Evolutionary conservation across 2,113 vertebrate species (phyloP).

Genomic region (Oxygymnocypris stewartii): DNA sequence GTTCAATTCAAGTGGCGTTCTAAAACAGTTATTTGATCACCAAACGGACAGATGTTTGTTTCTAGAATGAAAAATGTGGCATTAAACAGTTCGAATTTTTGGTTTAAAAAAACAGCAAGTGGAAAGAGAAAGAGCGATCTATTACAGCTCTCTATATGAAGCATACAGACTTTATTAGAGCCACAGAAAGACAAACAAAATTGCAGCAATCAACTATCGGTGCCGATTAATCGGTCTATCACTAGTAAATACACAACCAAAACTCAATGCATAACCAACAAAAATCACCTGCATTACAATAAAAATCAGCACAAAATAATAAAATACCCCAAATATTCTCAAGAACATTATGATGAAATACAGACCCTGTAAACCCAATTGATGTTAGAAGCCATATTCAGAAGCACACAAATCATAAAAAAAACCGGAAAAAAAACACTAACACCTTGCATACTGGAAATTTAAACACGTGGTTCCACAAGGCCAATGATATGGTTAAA

Average conservation of each 20-base stretch:
- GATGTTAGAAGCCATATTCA: not conserved
- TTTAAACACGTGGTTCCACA: not conserved
- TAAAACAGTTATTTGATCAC: no score
- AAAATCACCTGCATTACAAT: not conserved
- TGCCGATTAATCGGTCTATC: no score
- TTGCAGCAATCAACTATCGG: no score
- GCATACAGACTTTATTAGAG: no score
- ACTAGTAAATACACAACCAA: not conserved
- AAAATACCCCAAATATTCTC: not conserved
- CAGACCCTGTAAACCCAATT: slow-evolving; percentile 6
- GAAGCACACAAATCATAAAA: not conserved
- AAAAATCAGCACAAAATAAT: slow-evolving; percentile 5
- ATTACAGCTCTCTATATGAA: no score
- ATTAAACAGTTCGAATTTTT: no score
- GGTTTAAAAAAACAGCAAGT: no score
- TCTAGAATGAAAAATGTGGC: no score
- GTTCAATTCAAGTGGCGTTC: no score
- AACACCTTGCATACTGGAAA: not conserved
- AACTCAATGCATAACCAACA: not conserved
- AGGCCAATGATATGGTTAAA: not conserved
- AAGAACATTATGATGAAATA: not conserved
- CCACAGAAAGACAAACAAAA: no score
- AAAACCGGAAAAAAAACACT: not conserved
- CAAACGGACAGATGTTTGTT: no score
- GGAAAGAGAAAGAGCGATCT: no score